These are phyloP conservation scores for Hoplodrina ambigua DNA, from an alignment of 2,888 invertebrate genomes.

Conservation along the genomic window DNA sequence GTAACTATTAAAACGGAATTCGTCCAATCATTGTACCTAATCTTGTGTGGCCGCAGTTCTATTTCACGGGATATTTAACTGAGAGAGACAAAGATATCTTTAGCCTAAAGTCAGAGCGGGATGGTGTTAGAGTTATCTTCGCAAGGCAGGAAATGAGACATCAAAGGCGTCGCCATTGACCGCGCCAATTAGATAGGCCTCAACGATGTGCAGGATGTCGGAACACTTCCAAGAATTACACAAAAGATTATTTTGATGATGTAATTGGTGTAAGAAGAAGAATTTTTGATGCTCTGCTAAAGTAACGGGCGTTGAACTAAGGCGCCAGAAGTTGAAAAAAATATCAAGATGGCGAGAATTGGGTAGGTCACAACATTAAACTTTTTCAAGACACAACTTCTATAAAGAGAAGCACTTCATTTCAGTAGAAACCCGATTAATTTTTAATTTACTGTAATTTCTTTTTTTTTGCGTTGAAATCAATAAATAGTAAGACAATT, in stretches of 20 bases:
- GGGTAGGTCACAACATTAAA: no score
- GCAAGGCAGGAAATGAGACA: conserved; percentile 71
- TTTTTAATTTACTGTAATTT: no score
- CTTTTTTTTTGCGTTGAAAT: no score
- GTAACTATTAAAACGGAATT: conserved; percentile 43
- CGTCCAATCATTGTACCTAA: conserved; percentile 58
- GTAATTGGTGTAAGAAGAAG: conserved; percentile 48
- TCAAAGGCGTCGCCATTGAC: conserved; percentile 68
- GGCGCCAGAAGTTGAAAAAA: no score
- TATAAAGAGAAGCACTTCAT: no score
- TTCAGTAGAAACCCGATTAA: no score
- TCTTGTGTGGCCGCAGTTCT: conserved; percentile 64
- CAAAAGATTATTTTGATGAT: conserved; percentile 57
- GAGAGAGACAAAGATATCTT: conserved; percentile 18
- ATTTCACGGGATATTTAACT: conserved; percentile 57
- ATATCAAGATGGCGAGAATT: no score
- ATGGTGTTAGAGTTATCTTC: conserved; percentile 52
- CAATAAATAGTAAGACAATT: no score
- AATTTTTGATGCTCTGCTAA: neutral
- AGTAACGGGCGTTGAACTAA: neutral
- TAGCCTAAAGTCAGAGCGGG: conserved; percentile 7
- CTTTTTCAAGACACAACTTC: no score
- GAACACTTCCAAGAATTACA: conserved; percentile 55
- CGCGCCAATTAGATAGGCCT: conserved; percentile 71
- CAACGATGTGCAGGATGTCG: conserved; percentile 49